Conservation (phyloP, 2,113 vertebrate species). For the Nothocercus julius region DNA sequence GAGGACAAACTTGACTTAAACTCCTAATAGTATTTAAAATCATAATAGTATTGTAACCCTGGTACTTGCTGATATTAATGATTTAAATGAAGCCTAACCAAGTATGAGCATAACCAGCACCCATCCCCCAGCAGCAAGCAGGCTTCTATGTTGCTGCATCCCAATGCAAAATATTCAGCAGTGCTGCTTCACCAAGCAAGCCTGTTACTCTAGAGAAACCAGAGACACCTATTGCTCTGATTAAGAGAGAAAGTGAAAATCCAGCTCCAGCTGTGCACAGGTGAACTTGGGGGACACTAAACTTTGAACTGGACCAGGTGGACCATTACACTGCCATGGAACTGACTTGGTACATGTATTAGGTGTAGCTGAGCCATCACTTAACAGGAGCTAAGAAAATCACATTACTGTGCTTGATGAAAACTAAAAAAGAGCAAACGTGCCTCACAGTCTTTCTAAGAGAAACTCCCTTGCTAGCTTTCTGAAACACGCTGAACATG, state of each 20-base stretch:
- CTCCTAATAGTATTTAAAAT: background rate
- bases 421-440: rapidly evolving
- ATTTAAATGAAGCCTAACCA: background rate
- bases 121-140: background rate
- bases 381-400: background rate
- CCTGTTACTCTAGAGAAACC: background rate
- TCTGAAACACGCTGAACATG: background rate
- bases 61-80: background rate
- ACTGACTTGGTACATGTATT: background rate
- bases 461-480: background rate
- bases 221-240: background rate
- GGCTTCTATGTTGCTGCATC: background rate
- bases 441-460: background rate
- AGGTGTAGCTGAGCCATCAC: background rate
- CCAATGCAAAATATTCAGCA: background rate
- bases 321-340: background rate
- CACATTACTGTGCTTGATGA: background rate
- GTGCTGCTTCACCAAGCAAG: background rate
- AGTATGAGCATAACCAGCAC: background rate
- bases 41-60: background rate
- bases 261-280: background rate
- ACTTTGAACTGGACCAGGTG: background rate
- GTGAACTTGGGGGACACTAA: background rate
- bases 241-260: background rate
- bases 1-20: background rate